Evolutionary conservation across 2,888 invertebrate species (phyloP).

Genomic region (Eurytoma adleriae): DNA sequence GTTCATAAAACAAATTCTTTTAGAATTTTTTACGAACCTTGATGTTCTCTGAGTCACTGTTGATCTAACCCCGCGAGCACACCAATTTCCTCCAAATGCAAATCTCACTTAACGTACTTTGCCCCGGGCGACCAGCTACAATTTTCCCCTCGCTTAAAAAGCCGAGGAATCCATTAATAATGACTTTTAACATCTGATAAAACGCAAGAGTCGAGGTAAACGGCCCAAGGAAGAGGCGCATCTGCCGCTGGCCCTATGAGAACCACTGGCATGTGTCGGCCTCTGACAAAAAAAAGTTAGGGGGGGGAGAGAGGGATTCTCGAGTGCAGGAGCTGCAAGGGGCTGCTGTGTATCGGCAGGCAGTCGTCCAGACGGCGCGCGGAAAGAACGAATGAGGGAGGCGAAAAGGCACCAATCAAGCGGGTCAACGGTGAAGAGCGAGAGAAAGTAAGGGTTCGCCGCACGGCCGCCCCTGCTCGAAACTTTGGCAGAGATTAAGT

Average conservation of each 20-base stretch:
- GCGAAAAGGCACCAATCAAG: conserved; percentile 52
- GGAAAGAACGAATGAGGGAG: conserved; percentile 17
- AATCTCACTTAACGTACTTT: conserved; percentile 17
- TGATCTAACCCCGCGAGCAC: background rate
- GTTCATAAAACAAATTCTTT: too few species aligned
- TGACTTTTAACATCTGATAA: conserved; percentile 48
- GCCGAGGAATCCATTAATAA: conserved; percentile 41
- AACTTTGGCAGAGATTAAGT: too few species aligned
- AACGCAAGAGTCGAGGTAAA: conserved; percentile 14
- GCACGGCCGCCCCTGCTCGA: conserved; percentile 47
- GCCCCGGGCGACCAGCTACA: background rate
- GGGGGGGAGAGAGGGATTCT: conserved; percentile 31
- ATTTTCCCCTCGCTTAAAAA: conserved; percentile 1
- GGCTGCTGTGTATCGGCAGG: conserved; percentile 46
- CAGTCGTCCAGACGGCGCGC: conserved; percentile 8
- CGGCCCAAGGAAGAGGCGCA: conserved; percentile 15
- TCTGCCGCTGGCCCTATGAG: conserved; percentile 53
- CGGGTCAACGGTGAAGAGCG: conserved; percentile 38
- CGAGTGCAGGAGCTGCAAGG: conserved; percentile 22
- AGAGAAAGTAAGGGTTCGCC: conserved; percentile 50
- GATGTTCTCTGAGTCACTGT: background rate
- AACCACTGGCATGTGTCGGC: conserved; percentile 59
- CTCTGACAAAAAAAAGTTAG: conserved; percentile 56
- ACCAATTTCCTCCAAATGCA: conserved; percentile 9
- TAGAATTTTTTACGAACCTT: too few species aligned